phyloP scores from a whole-genome alignment of 2,113 vertebrate species.

The Spermophilus dauricus region DNA sequence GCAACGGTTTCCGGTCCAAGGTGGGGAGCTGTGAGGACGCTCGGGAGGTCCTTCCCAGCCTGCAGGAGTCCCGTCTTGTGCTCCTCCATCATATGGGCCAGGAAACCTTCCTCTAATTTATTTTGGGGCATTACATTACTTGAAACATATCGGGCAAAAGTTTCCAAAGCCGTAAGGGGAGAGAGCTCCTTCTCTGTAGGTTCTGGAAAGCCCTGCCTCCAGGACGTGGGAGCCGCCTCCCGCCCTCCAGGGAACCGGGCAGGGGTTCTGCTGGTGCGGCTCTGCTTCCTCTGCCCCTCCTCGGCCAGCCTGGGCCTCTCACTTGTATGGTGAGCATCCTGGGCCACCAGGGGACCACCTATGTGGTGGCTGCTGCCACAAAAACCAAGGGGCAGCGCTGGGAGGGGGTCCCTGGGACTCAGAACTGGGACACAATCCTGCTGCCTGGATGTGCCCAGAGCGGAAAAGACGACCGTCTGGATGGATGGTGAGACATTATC shows the following conservation, averaged over 20 bases:
- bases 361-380: rapidly evolving
- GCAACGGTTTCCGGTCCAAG: background rate
- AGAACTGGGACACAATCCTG: background rate
- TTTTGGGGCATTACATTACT: background rate
- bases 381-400: background rate
- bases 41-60: background rate
- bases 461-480: background rate
- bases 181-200: background rate
- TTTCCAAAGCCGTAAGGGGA: background rate
- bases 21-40: rapidly evolving
- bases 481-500: background rate
- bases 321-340: rapidly evolving
- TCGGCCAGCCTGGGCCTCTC: background rate
- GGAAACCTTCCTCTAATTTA: background rate
- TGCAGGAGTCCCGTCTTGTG: background rate
- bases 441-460: background rate
- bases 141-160: background rate
- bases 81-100: rapidly evolving
- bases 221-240: too few relatives aligned
- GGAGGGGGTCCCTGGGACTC: rapidly evolving
- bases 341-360: background rate
- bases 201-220: background rate
- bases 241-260: rapidly evolving
- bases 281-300: background rate
- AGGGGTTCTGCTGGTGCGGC: background rate